Conservation (phyloP, 2,797 vertebrate species). For the Scolopax rusticola region DNA sequence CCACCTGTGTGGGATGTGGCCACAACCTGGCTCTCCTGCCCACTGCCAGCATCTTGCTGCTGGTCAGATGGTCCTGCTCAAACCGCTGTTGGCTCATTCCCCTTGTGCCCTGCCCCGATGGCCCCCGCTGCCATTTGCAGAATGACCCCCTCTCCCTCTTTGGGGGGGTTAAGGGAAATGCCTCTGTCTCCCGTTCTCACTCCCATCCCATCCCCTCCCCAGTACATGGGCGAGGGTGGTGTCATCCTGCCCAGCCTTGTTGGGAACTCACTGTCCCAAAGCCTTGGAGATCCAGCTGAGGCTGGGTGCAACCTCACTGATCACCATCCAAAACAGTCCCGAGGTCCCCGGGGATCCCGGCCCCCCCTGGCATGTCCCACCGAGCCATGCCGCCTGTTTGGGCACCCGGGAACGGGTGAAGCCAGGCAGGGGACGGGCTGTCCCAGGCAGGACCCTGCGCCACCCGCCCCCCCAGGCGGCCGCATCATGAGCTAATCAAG, state of each 20-base stretch:
- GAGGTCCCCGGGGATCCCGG: fast-evolving
- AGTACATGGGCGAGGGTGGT: neutral
- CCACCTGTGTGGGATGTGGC: fast-evolving
- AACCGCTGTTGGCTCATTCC: neutral
- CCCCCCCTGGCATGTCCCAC: fast-evolving
- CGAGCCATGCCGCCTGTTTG: fast-evolving
- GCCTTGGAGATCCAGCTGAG: neutral
- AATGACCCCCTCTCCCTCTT: neutral
- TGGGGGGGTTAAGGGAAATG: neutral
- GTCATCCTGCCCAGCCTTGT: neutral
- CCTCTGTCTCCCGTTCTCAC: neutral
- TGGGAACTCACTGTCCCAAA: neutral
- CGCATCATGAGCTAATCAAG: slow-evolving; percentile 12
- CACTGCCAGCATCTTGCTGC: neutral
- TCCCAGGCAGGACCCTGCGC: neutral
- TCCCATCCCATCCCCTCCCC: neutral
- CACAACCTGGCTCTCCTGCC: neutral
- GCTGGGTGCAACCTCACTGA: neutral
- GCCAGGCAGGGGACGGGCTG: neutral
- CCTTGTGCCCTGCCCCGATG: neutral
- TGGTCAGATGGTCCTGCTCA: neutral
- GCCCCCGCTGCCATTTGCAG: neutral
- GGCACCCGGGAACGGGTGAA: fast-evolving
- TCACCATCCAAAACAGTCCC: fast-evolving
- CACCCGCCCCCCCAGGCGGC: neutral